These are phyloP conservation scores for Trachelus stipa DNA, from an alignment of 2,888 invertebrate species.

Conservation along the genomic window DNA sequence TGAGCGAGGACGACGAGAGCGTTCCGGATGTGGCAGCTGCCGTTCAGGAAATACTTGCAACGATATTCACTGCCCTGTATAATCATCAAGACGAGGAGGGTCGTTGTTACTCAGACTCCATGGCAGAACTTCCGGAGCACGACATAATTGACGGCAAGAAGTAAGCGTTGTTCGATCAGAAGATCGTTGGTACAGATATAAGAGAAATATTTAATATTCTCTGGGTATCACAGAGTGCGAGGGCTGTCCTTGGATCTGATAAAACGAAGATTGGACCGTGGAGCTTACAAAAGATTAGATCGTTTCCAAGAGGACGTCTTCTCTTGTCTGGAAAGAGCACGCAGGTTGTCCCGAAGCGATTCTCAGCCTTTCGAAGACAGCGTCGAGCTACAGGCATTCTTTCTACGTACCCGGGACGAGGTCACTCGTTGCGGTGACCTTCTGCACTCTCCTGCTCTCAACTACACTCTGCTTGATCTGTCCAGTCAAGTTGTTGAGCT, in stretches of 20 bases:
- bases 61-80: conserved; percentile 92
- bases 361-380: conserved; percentile 97
- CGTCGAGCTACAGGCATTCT: conserved; percentile 91
- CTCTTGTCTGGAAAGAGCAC: conserved; percentile 89
- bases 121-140: conserved; percentile 92
- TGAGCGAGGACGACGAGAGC: conserved; percentile 86
- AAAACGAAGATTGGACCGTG: conserved; percentile 91
- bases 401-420: conserved; percentile 81
- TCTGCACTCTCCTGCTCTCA: conserved; percentile 88
- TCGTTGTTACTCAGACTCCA: conserved; percentile 94
- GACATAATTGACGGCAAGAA: conserved; percentile 76
- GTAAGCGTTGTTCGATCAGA: conserved; percentile 61
- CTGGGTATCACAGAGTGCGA: conserved; percentile 71
- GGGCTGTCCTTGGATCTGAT: conserved; percentile 93
- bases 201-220: not conserved
- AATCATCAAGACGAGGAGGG: conserved; percentile 98
- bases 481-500: conserved; percentile 80
- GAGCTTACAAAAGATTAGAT: conserved; percentile 92
- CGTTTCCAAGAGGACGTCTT: conserved; percentile 98
- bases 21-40: conserved; percentile 91
- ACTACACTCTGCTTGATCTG: conserved; percentile 82
- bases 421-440: conserved; percentile 82
- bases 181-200: not conserved
- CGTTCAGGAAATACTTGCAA: conserved; percentile 90
- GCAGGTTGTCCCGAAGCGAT: conserved; percentile 89